Percentiles rank a stretch among this genome's conserved stretches.
phyloP scores from a whole-genome alignment of 2,113 vertebrate species.

The Ptilorrhoa leucosticta region DNA sequence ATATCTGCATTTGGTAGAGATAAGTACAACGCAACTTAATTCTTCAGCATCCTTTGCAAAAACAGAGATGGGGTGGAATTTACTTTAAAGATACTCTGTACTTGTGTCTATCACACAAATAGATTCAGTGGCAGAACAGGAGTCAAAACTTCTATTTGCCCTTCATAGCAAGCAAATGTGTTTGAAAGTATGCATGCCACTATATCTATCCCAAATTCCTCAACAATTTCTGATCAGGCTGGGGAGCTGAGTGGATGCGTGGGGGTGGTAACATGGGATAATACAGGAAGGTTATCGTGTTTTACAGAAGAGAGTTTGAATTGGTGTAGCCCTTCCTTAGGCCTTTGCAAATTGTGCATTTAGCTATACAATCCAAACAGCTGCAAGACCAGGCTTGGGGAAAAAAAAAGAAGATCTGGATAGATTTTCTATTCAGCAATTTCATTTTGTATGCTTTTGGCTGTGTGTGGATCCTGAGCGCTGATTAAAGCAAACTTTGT shows the following conservation, averaged over 20 bases:
- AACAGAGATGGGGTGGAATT: background rate
- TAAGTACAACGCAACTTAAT: rapidly evolving
- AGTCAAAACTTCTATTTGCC: background rate
- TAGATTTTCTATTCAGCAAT: background rate
- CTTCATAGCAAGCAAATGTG: background rate
- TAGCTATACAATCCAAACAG: background rate
- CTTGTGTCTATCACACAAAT: background rate
- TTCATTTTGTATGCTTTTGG: background rate
- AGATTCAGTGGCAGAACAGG: background rate
- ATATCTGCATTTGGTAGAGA: background rate
- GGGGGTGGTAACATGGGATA: background rate
- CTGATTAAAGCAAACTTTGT: background rate
- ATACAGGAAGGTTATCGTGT: background rate
- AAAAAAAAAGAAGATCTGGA: background rate
- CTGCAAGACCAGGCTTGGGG: too few species aligned
- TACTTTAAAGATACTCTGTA: background rate
- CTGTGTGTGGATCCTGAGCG: background rate
- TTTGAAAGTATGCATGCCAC: background rate
- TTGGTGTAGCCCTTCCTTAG: background rate
- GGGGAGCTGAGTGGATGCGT: background rate
- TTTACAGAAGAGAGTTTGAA: background rate
- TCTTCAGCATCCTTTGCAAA: background rate
- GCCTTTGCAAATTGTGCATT: background rate
- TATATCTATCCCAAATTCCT: rapidly evolving
- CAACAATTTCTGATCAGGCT: rapidly evolving